These are phyloP conservation scores for Polydrusus cervinus DNA, from an alignment of 2,888 invertebrate species.

Conservation along the genomic window DNA sequence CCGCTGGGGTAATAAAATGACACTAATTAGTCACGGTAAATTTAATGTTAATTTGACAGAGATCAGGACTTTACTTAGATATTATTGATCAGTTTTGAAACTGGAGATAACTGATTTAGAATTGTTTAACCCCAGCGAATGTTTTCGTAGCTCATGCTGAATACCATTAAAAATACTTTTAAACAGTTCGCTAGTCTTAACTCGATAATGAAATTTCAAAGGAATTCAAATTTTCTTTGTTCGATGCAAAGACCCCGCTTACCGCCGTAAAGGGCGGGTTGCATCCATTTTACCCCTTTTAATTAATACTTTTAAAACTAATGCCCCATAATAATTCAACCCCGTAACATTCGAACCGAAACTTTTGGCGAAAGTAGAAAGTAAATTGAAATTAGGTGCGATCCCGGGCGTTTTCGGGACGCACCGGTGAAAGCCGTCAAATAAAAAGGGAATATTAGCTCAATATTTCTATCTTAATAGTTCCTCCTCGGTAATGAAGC, in stretches of 20 bases:
- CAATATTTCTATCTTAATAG: constrained; percentile 49
- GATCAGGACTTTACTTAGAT: too few relatives aligned
- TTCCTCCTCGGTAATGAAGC: constrained; percentile 27
- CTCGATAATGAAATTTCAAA: constrained; percentile 55
- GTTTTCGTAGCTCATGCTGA: constrained; percentile 38
- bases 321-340: constrained; percentile 53
- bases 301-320: constrained; percentile 54
- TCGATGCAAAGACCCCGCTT: constrained; percentile 45
- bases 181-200: constrained; percentile 48
- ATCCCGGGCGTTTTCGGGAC: constrained; percentile 34
- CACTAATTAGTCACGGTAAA: too few relatives aligned
- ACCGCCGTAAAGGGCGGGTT: constrained; percentile 34
- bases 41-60: too few relatives aligned
- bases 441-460: constrained; percentile 42
- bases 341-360: constrained; percentile 46
- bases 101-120: constrained; percentile 9
- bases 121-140: constrained; percentile 28
- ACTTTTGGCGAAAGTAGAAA: constrained; percentile 47
- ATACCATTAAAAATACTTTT: constrained; percentile 54
- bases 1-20: too few relatives aligned
- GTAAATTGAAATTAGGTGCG: constrained; percentile 49
- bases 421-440: constrained; percentile 33
- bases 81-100: too few relatives aligned
- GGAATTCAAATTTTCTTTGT: constrained; percentile 57
- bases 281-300: constrained; percentile 54